Evolutionary conservation across 1,140 invertebrate genomes (phyloP), one percentile per base, ranked within the genome.

Genomic region (Trypoxylus dichotomus): DNA sequence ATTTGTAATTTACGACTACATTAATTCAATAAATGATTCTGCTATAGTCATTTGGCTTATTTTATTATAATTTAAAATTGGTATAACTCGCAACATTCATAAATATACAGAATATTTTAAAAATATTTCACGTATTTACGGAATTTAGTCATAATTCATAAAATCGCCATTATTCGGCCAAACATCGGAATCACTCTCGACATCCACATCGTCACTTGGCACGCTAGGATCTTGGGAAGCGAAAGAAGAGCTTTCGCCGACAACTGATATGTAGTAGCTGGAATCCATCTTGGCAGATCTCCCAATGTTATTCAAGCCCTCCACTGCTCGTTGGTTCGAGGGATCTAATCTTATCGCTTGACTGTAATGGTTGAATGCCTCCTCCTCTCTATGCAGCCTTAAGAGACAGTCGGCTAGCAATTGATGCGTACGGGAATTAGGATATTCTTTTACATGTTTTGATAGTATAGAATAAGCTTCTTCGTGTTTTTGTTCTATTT

Each of bases 351-450:
- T 92, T 47, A 94, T 85, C 27, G 93, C 92, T 79, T 90, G 90
- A 72, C 89, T 90, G 83, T 91, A 94, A 82, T 94, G 92, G 82
- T 93, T 89, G 37, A 94, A 87, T 54, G 93, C 93, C 80, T 93
- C 93, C 47, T 92, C 91, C 75, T 92, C 89, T 79, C 93, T 92
- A 37, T 87, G 86, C 47, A 89, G 80, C 60, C 81, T 81, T 3
- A 80, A 83, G 81, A 87, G 88, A 47, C 93, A 89, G 82, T 94
- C 92, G 2, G 91, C 93, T 1, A 94, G 84, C 85, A 92, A 89
- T 82, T 93, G 91, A 85, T 95, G 93, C 6, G 94, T 85, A 80
- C 89, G 89, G 73, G 89, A 91, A 2, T 91, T 91, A 47, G 90
- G 90, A 74, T 83, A 79, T 79, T 92, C 89, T 74, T 90, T 88